Evolutionary conservation across 2,797 vertebrate species (phyloP).

Genomic region (Podarcis siculus): DNA sequence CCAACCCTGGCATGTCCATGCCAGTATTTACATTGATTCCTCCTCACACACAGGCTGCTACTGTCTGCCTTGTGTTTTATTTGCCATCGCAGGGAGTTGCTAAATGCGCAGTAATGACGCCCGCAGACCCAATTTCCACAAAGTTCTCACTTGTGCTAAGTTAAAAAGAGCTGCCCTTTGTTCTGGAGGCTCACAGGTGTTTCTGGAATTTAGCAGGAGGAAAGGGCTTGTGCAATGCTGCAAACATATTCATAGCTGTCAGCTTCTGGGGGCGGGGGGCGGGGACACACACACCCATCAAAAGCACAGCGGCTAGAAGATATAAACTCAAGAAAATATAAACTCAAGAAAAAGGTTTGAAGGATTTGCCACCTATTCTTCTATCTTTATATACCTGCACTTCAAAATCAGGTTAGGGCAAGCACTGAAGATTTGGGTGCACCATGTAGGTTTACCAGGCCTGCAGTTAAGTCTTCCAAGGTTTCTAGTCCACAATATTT

Average conservation of each 20-base stretch:
- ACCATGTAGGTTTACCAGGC: background rate
- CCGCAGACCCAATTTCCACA: accelerated
- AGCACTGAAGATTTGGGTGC: background rate
- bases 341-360: background rate
- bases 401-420: background rate
- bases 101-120: constrained; percentile 17
- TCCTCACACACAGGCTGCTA: background rate
- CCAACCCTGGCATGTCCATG: background rate
- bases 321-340: background rate
- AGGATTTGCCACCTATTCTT: background rate
- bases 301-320: background rate
- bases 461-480: background rate
- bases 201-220: background rate
- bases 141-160: background rate
- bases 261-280: background rate
- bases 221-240: accelerated
- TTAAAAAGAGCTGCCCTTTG: accelerated
- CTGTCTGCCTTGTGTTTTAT: background rate
- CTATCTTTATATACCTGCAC: background rate
- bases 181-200: accelerated
- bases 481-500: background rate
- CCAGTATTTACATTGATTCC: constrained; percentile 43
- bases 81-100: background rate
- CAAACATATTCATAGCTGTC: background rate
- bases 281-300: background rate